Percentiles rank a stretch among this genome's conserved stretches.
These are phyloP conservation scores for Eupeodes luniger DNA, from an alignment of 2,888 invertebrate genomes.

Conservation along the genomic window DNA sequence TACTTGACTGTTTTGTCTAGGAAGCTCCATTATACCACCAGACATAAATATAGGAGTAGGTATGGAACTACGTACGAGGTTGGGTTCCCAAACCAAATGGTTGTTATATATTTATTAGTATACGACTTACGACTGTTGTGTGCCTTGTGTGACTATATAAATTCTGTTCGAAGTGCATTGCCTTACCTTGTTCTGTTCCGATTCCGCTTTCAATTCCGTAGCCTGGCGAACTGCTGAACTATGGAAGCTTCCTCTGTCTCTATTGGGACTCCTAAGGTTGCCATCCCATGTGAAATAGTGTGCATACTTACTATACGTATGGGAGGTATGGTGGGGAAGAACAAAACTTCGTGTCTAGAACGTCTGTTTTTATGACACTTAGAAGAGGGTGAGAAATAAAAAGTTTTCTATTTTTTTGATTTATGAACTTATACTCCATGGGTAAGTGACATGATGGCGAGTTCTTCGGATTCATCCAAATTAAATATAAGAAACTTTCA, in stretches of 20 bases:
- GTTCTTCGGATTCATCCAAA: constrained; percentile 50
- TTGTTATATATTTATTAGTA: not conserved
- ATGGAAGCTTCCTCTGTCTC: constrained; percentile 29
- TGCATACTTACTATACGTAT: not conserved
- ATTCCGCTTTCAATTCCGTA: no score
- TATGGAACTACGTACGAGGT: not conserved
- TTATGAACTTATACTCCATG: constrained; percentile 71
- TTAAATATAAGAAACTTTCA: constrained; percentile 47
- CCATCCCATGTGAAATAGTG: constrained; percentile 26
- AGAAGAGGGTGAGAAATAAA: constrained; percentile 47
- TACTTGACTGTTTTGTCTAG: constrained; percentile 53
- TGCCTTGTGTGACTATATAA: constrained; percentile 46
- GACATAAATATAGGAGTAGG: not conserved
- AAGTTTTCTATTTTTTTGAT: constrained; percentile 43
- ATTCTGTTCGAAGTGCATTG: constrained; percentile 62
- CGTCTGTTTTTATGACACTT: constrained; percentile 50
- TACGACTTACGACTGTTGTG: constrained; percentile 40
- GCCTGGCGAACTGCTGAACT: not conserved
- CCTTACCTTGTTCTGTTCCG: constrained; percentile 11
- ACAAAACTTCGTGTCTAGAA: constrained; percentile 28
- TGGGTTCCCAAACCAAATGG: not conserved
- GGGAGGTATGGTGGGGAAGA: not conserved
- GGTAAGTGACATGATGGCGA: constrained; percentile 45
- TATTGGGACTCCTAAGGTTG: constrained; percentile 38
- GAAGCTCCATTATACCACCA: not conserved